Conservation (phyloP, 2,888 invertebrate genomes). For the Deilephila porcellus region DNA sequence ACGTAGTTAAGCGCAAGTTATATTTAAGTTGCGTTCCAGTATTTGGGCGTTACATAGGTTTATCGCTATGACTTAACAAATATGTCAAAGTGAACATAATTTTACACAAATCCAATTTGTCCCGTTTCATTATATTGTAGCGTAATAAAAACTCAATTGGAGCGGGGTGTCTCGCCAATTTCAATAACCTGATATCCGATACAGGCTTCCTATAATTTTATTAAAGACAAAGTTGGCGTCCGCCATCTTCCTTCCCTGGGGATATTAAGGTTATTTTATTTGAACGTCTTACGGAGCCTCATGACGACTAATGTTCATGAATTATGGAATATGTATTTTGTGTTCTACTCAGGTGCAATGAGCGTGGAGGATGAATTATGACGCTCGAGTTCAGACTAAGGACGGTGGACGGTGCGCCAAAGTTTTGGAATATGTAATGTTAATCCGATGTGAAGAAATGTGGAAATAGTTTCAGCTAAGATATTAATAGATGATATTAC, state of each 20-base stretch:
- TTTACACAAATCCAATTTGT: slow-evolving; percentile 11
- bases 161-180: slow-evolving; percentile 32
- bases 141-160: slow-evolving; percentile 19
- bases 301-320: slow-evolving; percentile 63
- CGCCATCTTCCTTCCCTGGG: slow-evolving; percentile 38
- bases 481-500: too few species aligned
- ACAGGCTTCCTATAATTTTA: slow-evolving; percentile 36
- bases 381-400: neutral
- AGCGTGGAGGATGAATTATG: slow-evolving; percentile 24
- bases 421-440: neutral
- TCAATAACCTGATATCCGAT: slow-evolving; percentile 36
- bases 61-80: neutral
- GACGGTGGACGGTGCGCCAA: neutral
- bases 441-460: neutral
- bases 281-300: slow-evolving; percentile 19
- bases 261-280: slow-evolving; percentile 29
- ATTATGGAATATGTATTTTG: slow-evolving; percentile 58
- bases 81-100: neutral
- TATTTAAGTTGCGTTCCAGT: too few species aligned
- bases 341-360: slow-evolving; percentile 40
- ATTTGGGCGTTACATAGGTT: too few species aligned
- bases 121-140: slow-evolving; percentile 11
- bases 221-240: slow-evolving; percentile 34
- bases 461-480: neutral
- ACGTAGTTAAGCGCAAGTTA: too few species aligned